Conservation (phyloP, 2,113 vertebrate genomes). For the Chaenogobius annularis region DNA sequence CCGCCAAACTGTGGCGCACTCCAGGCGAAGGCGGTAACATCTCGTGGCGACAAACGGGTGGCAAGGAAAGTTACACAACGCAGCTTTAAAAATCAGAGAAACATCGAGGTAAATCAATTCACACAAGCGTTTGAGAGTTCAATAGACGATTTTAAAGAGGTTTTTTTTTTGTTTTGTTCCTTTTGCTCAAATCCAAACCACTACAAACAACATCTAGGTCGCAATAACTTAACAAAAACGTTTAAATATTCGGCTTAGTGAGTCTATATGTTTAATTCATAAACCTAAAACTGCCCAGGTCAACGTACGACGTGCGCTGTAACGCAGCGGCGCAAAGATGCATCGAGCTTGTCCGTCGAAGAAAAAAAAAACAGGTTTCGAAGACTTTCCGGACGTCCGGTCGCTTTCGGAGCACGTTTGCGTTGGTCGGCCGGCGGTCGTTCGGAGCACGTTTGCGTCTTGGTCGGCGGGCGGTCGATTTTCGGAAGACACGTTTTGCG, state of each 20-base stretch:
- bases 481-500: too few relatives aligned
- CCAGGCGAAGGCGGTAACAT: not conserved
- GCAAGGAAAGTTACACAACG: not conserved
- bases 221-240: conserved; percentile 1
- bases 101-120: not conserved
- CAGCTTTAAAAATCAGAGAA: not conserved
- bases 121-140: not conserved
- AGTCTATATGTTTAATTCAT: not conserved
- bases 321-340: not conserved
- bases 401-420: not conserved
- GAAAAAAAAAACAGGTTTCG: not conserved
- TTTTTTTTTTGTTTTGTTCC: not conserved
- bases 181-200: not conserved
- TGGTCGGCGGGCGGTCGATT: too few relatives aligned
- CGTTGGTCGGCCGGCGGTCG: too few relatives aligned
- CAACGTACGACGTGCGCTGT: not conserved
- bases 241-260: not conserved
- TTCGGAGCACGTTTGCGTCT: too few relatives aligned
- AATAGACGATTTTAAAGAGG: not conserved
- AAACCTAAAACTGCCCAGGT: conserved; percentile 3
- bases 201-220: not conserved
- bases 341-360: not conserved
- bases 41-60: too few relatives aligned
- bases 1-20: not conserved
- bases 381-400: not conserved